Evolutionary conservation across 2,113 vertebrate genomes (phyloP), one percentile per base, ranked within the genome.

Genomic region (Hystrix cristata): DNA sequence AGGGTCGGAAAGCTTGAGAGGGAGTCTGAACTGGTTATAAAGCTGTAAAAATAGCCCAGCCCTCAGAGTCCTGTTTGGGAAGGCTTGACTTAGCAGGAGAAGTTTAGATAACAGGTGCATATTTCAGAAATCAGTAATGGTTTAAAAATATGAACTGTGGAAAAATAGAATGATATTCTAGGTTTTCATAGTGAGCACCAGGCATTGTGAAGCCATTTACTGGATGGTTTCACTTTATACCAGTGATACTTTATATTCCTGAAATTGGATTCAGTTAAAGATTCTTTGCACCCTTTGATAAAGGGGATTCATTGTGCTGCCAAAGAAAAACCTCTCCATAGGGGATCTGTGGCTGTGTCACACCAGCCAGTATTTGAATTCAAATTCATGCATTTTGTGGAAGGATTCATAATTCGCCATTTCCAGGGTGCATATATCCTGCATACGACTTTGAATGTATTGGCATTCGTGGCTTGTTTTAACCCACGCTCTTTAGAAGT

Each of bases 11-110:
- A 19, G 67, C 79, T 69, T 65, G 57, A 83, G 88, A 93, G 80
- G 92, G 82, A 65, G 38, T 90, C 18, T n/a, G 69, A 74, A 25
- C 34, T 51, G 43, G 12, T 87, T 89, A 46, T 80, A 60, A 84
- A 78, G 43, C 46, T 94, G 90, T 93, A 97, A 96, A 96, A 94
- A 87, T 95, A 97, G 71, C 67, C 23, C 74, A 95, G n/a, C 91
- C 78, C 14, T 94, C 85, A 57, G 93, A 29, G 95, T 96, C 96
- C 87, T 97, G 80, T 87, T 82, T 69, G 62, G 67, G 69, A 93
- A 93, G 78, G 51, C 46, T 48, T 57, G 71, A 72, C 65, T 65
- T 53, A 60, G 19, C 55, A 38, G 65, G 71, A 87, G 21, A 85
- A 80, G 60, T 92, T 96, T 92, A 81, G 81, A 43, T 72, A 90